Percentiles rank a stretch among this genome's conserved stretches.
phyloP scores from a whole-genome alignment of 2,797 vertebrate genomes.

The Rhinatrema bivittatum region DNA sequence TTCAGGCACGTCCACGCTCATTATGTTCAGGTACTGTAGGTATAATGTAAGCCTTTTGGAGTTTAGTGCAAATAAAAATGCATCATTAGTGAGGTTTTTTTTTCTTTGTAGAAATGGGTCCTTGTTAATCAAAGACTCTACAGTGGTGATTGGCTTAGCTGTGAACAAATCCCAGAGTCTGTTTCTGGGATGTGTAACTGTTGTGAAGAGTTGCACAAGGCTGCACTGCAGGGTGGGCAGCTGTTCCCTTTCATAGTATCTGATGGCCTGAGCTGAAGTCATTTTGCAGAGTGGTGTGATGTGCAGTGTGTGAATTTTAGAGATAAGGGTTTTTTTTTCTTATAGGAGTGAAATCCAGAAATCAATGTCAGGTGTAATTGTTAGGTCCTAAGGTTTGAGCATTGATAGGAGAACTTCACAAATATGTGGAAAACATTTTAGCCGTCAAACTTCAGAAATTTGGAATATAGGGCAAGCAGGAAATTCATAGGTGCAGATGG shows the following conservation, averaged over 20 bases:
- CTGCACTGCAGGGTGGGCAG: conserved; percentile 19
- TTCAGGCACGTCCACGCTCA: too few relatives aligned
- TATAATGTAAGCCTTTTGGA: too few relatives aligned
- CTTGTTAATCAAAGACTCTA: neutral
- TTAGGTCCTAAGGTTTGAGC: conserved; percentile 30
- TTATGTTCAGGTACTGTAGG: too few relatives aligned
- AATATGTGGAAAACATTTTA: conserved; percentile 39
- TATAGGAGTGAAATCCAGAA: conserved; percentile 35
- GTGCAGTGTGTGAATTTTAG: conserved; percentile 25
- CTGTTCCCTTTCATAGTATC: conserved; percentile 23
- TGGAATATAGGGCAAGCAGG: conserved; percentile 24
- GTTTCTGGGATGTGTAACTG: conserved; percentile 21
- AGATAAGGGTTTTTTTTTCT: conserved; percentile 36
- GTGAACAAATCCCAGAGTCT: neutral
- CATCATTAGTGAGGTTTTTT: neutral
- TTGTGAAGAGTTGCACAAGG: conserved; percentile 13
- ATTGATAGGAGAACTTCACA: conserved; percentile 36
- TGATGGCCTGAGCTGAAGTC: conserved; percentile 29
- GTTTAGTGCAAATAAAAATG: too few relatives aligned
- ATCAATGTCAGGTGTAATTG: conserved; percentile 48
- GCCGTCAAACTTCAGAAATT: conserved; percentile 27
- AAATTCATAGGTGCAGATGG: conserved; percentile 38
- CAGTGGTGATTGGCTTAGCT: neutral
- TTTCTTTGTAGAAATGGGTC: neutral
- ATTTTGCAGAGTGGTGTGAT: conserved; percentile 26